phyloP scores from a whole-genome alignment of 2,888 invertebrate species.

The Dasypogon diadema region DNA sequence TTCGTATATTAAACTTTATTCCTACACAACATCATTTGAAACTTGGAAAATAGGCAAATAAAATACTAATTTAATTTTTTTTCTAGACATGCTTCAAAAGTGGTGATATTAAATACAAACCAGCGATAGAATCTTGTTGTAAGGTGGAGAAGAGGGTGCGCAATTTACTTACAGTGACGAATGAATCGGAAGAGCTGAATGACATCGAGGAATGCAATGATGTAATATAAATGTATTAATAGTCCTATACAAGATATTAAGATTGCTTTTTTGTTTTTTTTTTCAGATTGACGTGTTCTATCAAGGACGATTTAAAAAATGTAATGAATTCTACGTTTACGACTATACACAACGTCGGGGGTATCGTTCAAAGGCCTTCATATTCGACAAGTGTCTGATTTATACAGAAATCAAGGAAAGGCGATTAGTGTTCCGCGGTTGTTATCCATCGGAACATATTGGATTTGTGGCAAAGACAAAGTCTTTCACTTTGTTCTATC shows the following conservation, averaged over 20 bases:
- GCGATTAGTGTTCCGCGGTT: slow-evolving; percentile 65
- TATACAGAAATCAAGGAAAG: slow-evolving; percentile 67
- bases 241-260: not conserved
- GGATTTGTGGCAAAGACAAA: slow-evolving; percentile 63
- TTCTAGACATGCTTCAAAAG: slow-evolving; percentile 55
- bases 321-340: slow-evolving; percentile 64
- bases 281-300: slow-evolving; percentile 65
- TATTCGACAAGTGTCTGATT: slow-evolving; percentile 67
- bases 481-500: slow-evolving; percentile 65
- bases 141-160: slow-evolving; percentile 66
- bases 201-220: slow-evolving; percentile 66
- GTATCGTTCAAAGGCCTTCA: slow-evolving; percentile 66
- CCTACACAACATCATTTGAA: too few species aligned
- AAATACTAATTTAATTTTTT: not conserved
- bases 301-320: slow-evolving; percentile 67
- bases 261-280: slow-evolving; percentile 30
- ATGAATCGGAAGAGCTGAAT: slow-evolving; percentile 67
- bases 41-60: too few species aligned
- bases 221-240: slow-evolving; percentile 60
- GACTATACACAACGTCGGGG: slow-evolving; percentile 64
- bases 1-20: too few species aligned
- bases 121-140: slow-evolving; percentile 66
- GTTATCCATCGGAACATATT: slow-evolving; percentile 66
- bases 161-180: slow-evolving; percentile 64
- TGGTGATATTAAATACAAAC: slow-evolving; percentile 65